phyloP scores from a whole-genome alignment of 2,888 invertebrate genomes.

The Leucophora obtusa region DNA sequence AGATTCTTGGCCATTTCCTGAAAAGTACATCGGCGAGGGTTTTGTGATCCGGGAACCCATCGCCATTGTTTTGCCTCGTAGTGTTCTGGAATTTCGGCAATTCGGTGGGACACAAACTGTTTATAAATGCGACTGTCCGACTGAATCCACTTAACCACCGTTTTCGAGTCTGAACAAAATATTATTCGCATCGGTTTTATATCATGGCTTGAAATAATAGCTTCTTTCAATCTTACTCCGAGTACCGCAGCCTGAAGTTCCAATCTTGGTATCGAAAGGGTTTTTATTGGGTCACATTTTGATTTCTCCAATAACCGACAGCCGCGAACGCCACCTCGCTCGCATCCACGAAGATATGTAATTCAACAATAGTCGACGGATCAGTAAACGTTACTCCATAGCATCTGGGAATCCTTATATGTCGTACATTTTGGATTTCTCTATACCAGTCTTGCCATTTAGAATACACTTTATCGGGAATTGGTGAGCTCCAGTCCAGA shows the following conservation, averaged over 20 bases:
- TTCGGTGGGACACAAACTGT: constrained; percentile 13
- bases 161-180: background rate
- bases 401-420: no score
- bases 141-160: background rate
- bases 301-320: constrained; percentile 9
- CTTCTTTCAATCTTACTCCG: constrained; percentile 4
- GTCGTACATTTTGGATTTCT: no score
- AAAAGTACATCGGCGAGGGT: background rate
- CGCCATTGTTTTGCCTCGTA: constrained; percentile 26
- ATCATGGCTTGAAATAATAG: constrained; percentile 7
- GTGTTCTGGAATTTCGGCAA: constrained; percentile 5
- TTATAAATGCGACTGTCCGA: constrained; percentile 1
- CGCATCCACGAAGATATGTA: no score
- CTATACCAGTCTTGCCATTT: background rate
- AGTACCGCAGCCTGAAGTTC: constrained; percentile 45
- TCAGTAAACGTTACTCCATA: no score
- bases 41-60: constrained; percentile 27
- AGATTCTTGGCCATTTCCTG: no score
- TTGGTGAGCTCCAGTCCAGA: no score
- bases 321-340: constrained; percentile 24
- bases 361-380: no score
- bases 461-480: no score
- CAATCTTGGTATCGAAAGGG: constrained; percentile 17
- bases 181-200: background rate
- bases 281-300: constrained; percentile 26